Evolutionary conservation across 2,113 vertebrate genomes (phyloP).

Genomic region (Phodopus roborovskii): DNA sequence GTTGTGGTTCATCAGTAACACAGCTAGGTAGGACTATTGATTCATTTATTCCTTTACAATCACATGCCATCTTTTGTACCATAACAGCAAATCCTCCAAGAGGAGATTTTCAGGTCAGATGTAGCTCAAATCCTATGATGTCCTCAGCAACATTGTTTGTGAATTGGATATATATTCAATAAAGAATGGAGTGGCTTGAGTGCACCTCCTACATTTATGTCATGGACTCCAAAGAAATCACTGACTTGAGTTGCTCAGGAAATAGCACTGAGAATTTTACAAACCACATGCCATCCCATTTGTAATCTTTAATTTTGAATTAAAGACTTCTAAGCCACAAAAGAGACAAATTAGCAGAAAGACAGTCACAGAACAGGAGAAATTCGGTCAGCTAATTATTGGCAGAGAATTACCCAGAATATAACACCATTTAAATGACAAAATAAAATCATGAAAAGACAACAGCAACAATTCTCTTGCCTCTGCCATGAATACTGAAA

Average conservation of each 20-base stretch:
- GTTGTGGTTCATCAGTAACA: background rate
- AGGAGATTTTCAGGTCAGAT: background rate
- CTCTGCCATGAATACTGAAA: background rate
- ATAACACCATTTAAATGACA: background rate
- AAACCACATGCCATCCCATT: background rate
- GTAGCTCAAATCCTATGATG: background rate
- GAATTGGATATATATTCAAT: background rate
- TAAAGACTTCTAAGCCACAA: background rate
- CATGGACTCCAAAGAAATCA: background rate
- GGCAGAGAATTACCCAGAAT: background rate
- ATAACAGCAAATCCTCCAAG: background rate
- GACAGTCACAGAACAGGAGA: background rate
- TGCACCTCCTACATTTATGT: background rate
- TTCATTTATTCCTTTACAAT: background rate
- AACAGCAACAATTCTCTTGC: background rate
- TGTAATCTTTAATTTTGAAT: background rate
- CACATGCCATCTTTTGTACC: background rate
- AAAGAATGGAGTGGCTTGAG: background rate
- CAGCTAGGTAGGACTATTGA: background rate
- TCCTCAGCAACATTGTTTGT: background rate
- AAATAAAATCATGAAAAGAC: background rate
- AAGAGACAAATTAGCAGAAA: background rate
- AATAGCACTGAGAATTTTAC: background rate
- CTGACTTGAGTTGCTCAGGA: background rate
- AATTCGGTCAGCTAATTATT: background rate